These are phyloP conservation scores for Cartodere bifasciata DNA, from an alignment of 2,888 invertebrate species.

Conservation along the genomic window DNA sequence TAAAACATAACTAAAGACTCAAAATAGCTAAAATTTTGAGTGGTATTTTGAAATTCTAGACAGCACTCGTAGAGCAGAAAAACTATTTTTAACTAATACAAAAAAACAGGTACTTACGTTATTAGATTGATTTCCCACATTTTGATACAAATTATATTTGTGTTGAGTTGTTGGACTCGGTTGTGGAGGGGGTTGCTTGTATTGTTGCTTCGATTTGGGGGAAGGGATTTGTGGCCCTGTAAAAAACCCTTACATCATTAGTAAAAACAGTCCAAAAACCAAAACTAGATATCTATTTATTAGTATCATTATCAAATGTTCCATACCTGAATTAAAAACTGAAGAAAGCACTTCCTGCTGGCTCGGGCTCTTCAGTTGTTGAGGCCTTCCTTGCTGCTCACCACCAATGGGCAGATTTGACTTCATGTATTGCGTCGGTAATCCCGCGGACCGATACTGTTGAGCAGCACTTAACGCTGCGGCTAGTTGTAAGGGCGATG, in stretches of 20 bases:
- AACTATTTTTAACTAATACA: too few relatives aligned
- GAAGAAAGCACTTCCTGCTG: constrained; percentile 41
- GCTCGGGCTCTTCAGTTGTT: constrained; percentile 46
- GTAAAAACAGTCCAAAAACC: constrained; percentile 1
- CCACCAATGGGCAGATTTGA: constrained; percentile 26
- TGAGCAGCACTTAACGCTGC: constrained; percentile 43
- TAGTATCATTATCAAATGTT: neutral
- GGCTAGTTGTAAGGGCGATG: constrained; percentile 49
- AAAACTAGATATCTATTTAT: neutral
- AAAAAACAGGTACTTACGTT: constrained; percentile 24
- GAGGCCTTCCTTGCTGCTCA: constrained; percentile 30
- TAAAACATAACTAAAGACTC: too few relatives aligned
- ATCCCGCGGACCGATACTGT: constrained; percentile 50
- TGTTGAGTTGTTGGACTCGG: constrained; percentile 42
- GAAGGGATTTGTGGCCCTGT: constrained; percentile 43
- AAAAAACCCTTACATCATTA: too few relatives aligned
- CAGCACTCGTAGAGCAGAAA: too few relatives aligned
- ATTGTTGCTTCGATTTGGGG: constrained; percentile 42
- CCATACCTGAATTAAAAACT: constrained; percentile 42
- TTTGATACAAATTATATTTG: constrained; percentile 42
- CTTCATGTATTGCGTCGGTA: constrained; percentile 37
- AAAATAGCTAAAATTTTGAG: too few relatives aligned
- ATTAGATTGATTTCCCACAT: constrained; percentile 35
- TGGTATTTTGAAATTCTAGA: too few relatives aligned
- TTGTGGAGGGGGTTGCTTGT: constrained; percentile 42